Conservation (phyloP, 2,113 vertebrate species). For the Atlantisia rogersi region DNA sequence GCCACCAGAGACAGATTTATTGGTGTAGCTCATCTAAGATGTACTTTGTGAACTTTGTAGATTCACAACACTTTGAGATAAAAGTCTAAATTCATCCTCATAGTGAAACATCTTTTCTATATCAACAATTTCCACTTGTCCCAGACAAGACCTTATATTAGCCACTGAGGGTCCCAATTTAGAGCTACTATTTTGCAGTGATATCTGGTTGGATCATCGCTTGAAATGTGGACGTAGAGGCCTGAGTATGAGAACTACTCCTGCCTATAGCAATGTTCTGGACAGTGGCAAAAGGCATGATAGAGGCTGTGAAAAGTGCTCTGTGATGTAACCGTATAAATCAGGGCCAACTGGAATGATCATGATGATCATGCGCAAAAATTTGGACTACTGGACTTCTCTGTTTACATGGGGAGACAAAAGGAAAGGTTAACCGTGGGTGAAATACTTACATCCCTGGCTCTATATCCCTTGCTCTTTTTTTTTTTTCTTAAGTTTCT, state of each 20-base stretch:
- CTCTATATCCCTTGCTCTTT: neutral
- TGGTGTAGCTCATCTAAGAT: neutral
- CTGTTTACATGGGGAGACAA: neutral
- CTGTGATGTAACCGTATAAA: neutral
- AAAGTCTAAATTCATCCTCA: neutral
- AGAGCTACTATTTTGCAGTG: neutral
- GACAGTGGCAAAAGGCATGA: neutral
- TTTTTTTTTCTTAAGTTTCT: neutral
- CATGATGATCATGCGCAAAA: neutral
- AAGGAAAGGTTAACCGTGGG: neutral
- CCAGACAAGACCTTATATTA: neutral
- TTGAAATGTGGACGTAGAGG: neutral
- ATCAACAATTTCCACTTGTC: neutral
- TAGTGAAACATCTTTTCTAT: neutral
- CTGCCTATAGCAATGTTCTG: neutral
- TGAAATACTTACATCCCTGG: neutral
- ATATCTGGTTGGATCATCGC: neutral
- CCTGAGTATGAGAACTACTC: neutral
- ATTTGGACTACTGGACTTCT: neutral
- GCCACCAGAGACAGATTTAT: neutral
- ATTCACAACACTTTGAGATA: neutral
- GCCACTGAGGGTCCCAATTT: neutral
- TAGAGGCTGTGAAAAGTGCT: neutral
- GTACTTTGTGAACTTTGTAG: neutral
- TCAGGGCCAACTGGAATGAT: neutral